Evolutionary conservation across 37 sponge, comb jelly and placozoan genomes (phyloP), one percentile per base, ranked within the genome.

Genomic region (Haliclona indistincta): DNA sequence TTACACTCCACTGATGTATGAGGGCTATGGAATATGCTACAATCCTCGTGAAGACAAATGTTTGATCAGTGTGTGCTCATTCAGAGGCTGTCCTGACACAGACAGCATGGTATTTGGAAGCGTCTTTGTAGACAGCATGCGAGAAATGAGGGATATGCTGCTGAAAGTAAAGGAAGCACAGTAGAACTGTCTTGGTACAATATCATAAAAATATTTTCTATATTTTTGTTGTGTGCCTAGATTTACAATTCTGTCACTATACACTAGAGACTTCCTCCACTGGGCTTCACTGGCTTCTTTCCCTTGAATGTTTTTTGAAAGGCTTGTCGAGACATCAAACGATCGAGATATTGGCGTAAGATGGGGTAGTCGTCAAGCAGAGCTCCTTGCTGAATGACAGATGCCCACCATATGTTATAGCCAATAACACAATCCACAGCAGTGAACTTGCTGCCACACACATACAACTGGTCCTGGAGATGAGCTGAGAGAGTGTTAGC

Each of bases 1-100:
- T n/a, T n/a, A n/a, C n/a, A n/a, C n/a, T 23, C 85, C 97, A 29
- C 87, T 90, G 17, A 91, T 90, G 23, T 70, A 73, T 17, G 88
- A 89, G 39, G 94, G 97, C 40, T 96, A 96, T 74, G 97, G 97
- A 1, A 83, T 96, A n/a, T 89, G 91, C 74, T 96, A 96, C 81
- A 96, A 90, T 51, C 97, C 97, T 4, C 82, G 76, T 33, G 73
- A 84, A 38, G 63, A 91, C 15, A 54, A 74, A 32, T 63, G 88
- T 37, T 45, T 79, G 33, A 33, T 95, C 26, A 40, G 72, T 28
- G 75, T 95, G 29, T 74, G 76, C 38, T 87, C 93, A 1, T 95
- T 78, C 58, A 55, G 53, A 0, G 58, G 61, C 43, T 91, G 86
- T 37, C 84, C 83, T 0, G 64, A 88, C 15, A 95, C 96, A 1